Base-by-base conservation (phyloP, 2,888 invertebrate genomes). In the Maniola hyperantus region DNA sequence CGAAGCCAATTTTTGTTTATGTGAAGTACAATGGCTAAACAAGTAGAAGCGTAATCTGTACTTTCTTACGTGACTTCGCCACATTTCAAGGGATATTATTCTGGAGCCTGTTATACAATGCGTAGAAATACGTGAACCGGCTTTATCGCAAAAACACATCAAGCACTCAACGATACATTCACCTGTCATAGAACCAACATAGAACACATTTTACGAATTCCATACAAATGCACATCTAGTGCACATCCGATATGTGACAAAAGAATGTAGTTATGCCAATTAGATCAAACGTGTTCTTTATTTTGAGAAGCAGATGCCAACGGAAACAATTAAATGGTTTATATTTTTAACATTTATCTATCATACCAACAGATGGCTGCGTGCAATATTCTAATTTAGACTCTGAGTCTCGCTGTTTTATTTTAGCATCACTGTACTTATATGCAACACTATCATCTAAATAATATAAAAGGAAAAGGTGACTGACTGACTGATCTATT, bases 111-210 rank as follows among this genome's bases (percentile, higher is more conserved):
- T 60, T 60, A 39, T 39, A 54, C 55, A 61, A 62, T 63, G 57
- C 62, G 57, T 62, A 53, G 62, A 26, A 53, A 57, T 65, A 65
- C 44, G 13, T 62, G 62, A 63, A 66, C 66, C 58, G 58, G 66
- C 66, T 66, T 33, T 66, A 63, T 66, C 62, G 58, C 66, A 66
- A 66, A 66, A 66, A 66, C 51, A 66, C 57, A 57, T 63, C 42
- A 62, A 66, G 33, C 58, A 58, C 50, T 58, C 50, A 53, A 63
- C 51, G 62, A 66, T 66, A 63, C 66, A 63, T 66, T 63, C 62
- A 66, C 62, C 66, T 66, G 62, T 51, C 66, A 63, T 51, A 66
- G 44, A 66, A 36, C 36, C 18, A 36, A 39, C 61, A 20, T 50
- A 61, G 61, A 39, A 51, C 61, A 58, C 57, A 63, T 66, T 62